Evolutionary conservation across 30 jellyfish, hydroid and myxozoan genomes (phyloP), one percentile per base, ranked within the genome.

Genomic region (Turritopsis dohrnii): DNA sequence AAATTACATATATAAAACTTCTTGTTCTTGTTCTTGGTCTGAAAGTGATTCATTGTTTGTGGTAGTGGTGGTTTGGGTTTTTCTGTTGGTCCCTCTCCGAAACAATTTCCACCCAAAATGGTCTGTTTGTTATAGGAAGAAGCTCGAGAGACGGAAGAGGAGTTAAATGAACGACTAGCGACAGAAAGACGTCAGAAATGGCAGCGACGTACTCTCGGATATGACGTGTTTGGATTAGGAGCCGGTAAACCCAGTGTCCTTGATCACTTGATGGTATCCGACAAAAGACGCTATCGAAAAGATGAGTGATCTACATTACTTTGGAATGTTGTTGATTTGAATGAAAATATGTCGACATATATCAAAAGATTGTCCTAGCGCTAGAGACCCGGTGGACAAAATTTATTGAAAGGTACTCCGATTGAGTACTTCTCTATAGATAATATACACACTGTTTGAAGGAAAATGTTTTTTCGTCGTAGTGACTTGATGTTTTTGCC

Each of bases 191-290:
- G 87, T 9, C 53, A 21, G 80, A n/a, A 16, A 18, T 82, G 86
- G 86, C 89, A 82, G 74, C 71, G 71, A 66, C 60, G 89, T 1
- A 69, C 27, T 65, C 31, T 82, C n/a, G 89, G 89, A n/a, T 71
- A 69, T 82, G 89, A 82, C 31, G 89, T 82, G 66, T 82, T 82
- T 71, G 89, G 89, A n/a, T 28, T 82, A 41, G 89, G 89, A 21
- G 41, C 29, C 21, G 89, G 89, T 22, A 82, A 82, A 31, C 89
- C 89, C 25, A 82, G 89, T 71, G 31, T 30, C 25, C 74, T 82
- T 25, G 89, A 82, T 82, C 89, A 82, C 7, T 26, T 82, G 21
- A 60, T 82, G 89, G 89, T 82, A 16, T 66, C 89, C 21, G 89
- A 82, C 60, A 82, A 85, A 17, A 31, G 89, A 29, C 52, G 89